Evolutionary conservation across 2,797 vertebrate genomes (phyloP), one percentile per base, ranked within the genome.

Genomic region (Platyrinchus mystaceus): DNA sequence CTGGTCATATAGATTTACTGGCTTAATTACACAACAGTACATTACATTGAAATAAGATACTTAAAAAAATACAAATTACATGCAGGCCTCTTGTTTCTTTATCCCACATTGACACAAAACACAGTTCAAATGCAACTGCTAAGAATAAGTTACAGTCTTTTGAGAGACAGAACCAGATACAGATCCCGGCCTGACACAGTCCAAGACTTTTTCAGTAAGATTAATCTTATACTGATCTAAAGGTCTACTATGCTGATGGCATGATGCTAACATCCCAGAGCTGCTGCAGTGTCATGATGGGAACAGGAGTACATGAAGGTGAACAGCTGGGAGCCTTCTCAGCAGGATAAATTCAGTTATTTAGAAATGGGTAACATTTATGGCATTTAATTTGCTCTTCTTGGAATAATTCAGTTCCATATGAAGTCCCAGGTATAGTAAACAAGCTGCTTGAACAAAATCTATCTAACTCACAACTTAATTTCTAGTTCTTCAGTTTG

Each of bases 21-120:
- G 97, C 97, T 99, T 98, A 96, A 98, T 99, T 99, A 98, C 98
- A 98, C 97, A 95, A 94, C 95, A 73, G 97, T 98, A 98, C 97
- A 98, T 98, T 97, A 97, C 97, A 98, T 97, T 97, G 99, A 99
- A 99, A 99, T 96, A 17, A 96, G 98, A 99, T 97, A 97, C 98
- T 94, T 96, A 78, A 97, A 98, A 98, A 99, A 99, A 98, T 98
- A 98, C 99, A 98, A 99, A 99, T 99, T 99, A 99, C 99, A 99
- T 95, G 98, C 96, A 98, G 97, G 96, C 98, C 98, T 98, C 98
- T 98, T 99, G 99, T 99, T 98, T 98, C 98, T 98, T 99, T 98
- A 98, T 98, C 97, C 98, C 95, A 97, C 97, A 97, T 95, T 98
- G 98, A 98, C 97, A 96, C 91, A 97, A 98, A 98, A 99, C 98